Base-by-base conservation (phyloP, 1,140 invertebrate genomes). In the Brachionus angularis region DNA sequence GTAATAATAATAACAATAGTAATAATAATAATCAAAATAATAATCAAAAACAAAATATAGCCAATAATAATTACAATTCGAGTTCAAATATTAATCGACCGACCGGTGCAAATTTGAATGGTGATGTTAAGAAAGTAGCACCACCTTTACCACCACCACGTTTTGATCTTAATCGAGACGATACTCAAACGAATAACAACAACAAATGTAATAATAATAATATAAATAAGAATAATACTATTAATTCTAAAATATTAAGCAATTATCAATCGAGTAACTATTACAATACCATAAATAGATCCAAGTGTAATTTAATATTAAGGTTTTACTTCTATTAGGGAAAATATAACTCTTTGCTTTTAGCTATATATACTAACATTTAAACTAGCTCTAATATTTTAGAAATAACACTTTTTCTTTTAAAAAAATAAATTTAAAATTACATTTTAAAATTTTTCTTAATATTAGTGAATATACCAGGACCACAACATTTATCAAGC, bases 121-220 rank as follows among this genome's bases (percentile, higher is more conserved):
- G 53, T 4, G 53, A 58, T 12, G 16, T 58, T 10, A 58, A 58
- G 39, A 58, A 58, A 36, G 39, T 58, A 34, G 53, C 53, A 21
- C 53, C 53, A 58, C 53, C 53, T 23, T 31, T 58, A 23, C 53
- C 53, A 12, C 53, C 53, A 36, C 53, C 53, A 29, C 23, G 53
- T 5, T 34, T 39, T 21, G 53, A 58, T 23, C 34, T 58, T 0
- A 39, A 10, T 34, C 36, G 21, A 58, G 53, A 58, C 39, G 53
- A 58, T 23, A 39, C 34, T 14, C 39, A 14, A 7, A 12, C 39
- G 18, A 1, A 39, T 8, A n/a, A n/a, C n/a, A n/a, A n/a, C n/a
- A 58, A 58, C 53, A 58, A 58, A 58, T 58, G 53, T 58, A 58
- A 58, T 58, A 58, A 18, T 29, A 58, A 58, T 58, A 58, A 58